These are phyloP conservation scores for Atrichornis clamosus DNA, from an alignment of 2,113 vertebrate genomes.

Conservation along the genomic window DNA sequence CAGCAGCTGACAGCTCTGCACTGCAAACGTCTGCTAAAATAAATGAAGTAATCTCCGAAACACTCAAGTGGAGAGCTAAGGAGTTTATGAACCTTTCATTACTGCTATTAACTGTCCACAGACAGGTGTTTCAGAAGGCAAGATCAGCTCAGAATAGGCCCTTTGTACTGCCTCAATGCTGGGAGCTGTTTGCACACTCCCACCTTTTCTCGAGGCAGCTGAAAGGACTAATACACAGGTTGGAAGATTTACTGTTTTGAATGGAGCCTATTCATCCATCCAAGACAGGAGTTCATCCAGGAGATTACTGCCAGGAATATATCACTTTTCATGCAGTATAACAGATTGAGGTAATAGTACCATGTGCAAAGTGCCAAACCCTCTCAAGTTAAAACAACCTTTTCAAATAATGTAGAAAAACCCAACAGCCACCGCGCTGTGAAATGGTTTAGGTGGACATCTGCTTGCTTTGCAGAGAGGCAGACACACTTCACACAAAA, in stretches of 20 bases:
- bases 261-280: background rate
- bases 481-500: background rate
- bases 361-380: background rate
- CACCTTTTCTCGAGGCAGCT: background rate
- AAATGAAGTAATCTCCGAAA: background rate
- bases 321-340: background rate
- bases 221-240: background rate
- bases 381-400: background rate
- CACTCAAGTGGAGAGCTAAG: background rate
- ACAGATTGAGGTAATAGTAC: background rate
- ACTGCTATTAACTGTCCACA: conserved; percentile 4
- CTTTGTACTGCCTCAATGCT: background rate
- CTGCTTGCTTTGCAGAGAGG: background rate
- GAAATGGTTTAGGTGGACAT: background rate
- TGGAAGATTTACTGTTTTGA: conserved; percentile 15
- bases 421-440: background rate
- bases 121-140: background rate
- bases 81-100: conserved; percentile 3
- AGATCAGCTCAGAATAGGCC: background rate
- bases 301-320: conserved; percentile 2
- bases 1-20: background rate
- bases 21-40: background rate
- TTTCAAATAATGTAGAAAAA: background rate
- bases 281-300: background rate
- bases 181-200: background rate